Evolutionary conservation across 1,140 invertebrate species (phyloP).

Genomic region (Bombyx mandarina): DNA sequence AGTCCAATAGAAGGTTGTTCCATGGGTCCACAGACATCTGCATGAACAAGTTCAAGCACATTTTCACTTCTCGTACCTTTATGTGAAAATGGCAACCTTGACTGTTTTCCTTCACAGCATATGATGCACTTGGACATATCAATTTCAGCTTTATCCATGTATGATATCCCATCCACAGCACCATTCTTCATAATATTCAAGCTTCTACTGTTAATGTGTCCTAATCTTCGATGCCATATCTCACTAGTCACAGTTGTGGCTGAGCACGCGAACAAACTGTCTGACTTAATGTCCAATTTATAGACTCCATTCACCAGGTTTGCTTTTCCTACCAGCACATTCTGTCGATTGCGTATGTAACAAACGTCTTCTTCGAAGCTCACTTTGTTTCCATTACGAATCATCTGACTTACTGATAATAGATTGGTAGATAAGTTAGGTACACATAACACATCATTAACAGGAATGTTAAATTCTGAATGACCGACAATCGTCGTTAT

Average conservation of each 20-base stretch:
- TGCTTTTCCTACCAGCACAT: constrained; percentile 1
- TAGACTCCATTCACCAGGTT: constrained; percentile 5
- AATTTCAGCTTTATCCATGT: constrained; percentile 8
- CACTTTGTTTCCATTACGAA: constrained; percentile 4
- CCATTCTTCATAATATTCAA: constrained; percentile 26
- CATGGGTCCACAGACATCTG: constrained; percentile 14
- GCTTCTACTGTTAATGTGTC: constrained; percentile 17
- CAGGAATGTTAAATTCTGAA: background rate
- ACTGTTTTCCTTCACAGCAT: constrained; percentile 37
- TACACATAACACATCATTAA: constrained; percentile 4
- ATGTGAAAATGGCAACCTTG: constrained; percentile 25
- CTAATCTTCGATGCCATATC: constrained; percentile 16
- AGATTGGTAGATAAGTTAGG: constrained; percentile 5
- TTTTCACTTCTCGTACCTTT: constrained; percentile 17
- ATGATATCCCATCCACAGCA: constrained; percentile 16
- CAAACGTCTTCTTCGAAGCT: constrained; percentile 16
- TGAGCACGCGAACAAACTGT: background rate
- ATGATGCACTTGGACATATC: constrained; percentile 20
- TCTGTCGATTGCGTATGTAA: constrained; percentile 22
- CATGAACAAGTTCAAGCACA: constrained; percentile 28
- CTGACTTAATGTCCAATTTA: constrained; percentile 4
- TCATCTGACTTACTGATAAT: constrained; percentile 2
- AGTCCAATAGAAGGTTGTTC: background rate
- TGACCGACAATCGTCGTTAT: background rate
- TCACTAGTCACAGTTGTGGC: constrained; percentile 1